These are phyloP conservation scores for Phortica okadai DNA, from an alignment of 2,888 invertebrate genomes.

Conservation along the genomic window DNA sequence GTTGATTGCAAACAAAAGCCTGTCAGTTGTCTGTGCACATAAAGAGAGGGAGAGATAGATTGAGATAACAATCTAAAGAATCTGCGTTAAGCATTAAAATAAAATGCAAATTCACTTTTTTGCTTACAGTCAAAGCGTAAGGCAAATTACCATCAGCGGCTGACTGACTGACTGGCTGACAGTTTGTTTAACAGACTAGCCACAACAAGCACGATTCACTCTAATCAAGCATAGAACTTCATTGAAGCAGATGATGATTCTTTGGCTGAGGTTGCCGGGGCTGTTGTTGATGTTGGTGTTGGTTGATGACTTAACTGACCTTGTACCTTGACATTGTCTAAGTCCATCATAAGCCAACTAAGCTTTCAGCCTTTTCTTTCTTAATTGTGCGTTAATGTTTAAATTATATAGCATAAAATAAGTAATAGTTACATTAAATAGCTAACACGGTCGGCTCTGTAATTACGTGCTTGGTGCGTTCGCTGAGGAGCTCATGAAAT, in stretches of 20 bases:
- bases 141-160: constrained; percentile 42
- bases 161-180: not conserved
- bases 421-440: constrained; percentile 6
- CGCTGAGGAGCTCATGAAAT: not conserved
- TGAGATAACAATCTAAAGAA: constrained; percentile 48
- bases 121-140: constrained; percentile 46
- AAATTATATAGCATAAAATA: constrained; percentile 13
- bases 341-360: constrained; percentile 9
- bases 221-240: constrained; percentile 32
- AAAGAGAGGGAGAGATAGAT: constrained; percentile 41
- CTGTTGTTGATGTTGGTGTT: not conserved
- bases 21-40: constrained; percentile 49
- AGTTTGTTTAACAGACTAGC: not conserved
- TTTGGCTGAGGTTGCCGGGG: not conserved
- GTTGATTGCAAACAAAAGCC: constrained; percentile 2
- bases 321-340: constrained; percentile 42
- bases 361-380: not conserved
- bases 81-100: not conserved
- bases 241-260: not conserved
- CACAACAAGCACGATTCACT: constrained; percentile 1
- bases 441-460: not conserved
- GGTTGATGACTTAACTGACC: constrained; percentile 51
- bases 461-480: not conserved
- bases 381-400: not conserved
- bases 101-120: constrained; percentile 46